Conservation (phyloP, 2,113 vertebrate species). For the Pongo abelii region DNA sequence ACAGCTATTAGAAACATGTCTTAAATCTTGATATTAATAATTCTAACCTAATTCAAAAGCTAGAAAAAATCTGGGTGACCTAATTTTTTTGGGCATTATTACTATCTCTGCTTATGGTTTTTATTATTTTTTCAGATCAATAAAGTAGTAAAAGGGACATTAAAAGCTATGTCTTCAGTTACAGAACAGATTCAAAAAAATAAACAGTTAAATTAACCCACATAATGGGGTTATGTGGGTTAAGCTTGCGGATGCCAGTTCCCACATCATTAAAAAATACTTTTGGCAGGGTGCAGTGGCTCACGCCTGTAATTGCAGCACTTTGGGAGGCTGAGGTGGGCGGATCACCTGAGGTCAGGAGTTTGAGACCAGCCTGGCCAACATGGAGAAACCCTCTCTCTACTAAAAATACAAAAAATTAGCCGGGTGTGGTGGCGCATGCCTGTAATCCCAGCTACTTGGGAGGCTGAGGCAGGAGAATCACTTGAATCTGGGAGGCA, state of each 20-base stretch:
- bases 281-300: not conserved
- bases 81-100: constrained; percentile 19
- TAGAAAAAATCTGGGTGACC: not conserved
- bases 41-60: constrained; percentile 25
- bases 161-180: not conserved
- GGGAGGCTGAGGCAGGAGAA: no score
- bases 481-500: no score
- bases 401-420: no score
- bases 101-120: not conserved
- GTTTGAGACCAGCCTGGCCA: no score
- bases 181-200: constrained; percentile 45
- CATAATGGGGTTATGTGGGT: not conserved
- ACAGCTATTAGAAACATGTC: not conserved
- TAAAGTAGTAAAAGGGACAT: not conserved
- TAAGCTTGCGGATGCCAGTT: not conserved
- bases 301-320: no score
- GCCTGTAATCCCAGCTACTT: no score
- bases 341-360: no score
- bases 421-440: no score
- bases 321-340: no score
- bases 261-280: constrained; percentile 10
- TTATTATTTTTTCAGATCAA: constrained; percentile 16
- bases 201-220: constrained; percentile 52
- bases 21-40: constrained; percentile 34
- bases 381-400: no score